Percentiles rank a stretch among this genome's conserved stretches.
phyloP scores from a whole-genome alignment of 1,140 invertebrate species.

The Ostrea edulis region DNA sequence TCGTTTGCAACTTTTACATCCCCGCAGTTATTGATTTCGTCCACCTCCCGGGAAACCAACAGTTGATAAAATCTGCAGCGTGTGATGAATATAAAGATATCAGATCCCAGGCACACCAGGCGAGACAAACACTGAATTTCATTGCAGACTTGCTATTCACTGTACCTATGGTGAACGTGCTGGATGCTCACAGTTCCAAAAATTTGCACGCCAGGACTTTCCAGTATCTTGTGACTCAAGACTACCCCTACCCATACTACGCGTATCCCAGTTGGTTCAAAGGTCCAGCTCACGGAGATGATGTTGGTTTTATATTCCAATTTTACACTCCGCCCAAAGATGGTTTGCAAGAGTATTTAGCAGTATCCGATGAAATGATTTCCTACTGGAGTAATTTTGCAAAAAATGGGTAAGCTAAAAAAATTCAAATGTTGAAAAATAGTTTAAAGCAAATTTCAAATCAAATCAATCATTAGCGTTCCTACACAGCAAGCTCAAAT shows the following conservation, averaged over 20 bases:
- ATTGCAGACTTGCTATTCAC: background rate
- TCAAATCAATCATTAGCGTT: too few species aligned
- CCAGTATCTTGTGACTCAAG: slow-evolving; percentile 10
- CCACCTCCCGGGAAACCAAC: background rate
- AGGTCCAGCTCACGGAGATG: background rate
- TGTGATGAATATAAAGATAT: background rate
- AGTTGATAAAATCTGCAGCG: background rate
- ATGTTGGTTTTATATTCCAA: slow-evolving; percentile 20
- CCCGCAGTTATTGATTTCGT: background rate
- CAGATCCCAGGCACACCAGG: background rate
- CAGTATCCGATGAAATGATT: slow-evolving; percentile 11
- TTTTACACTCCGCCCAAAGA: background rate
- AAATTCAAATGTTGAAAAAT: background rate
- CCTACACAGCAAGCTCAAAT: too few species aligned
- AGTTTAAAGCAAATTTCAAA: background rate
- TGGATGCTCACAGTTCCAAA: background rate
- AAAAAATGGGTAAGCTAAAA: background rate
- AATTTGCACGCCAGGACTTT: slow-evolving; percentile 3
- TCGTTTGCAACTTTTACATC: slow-evolving; percentile 14
- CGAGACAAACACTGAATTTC: background rate
- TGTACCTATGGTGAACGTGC: background rate
- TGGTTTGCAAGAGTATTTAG: background rate
- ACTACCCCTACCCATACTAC: background rate
- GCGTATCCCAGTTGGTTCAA: background rate
- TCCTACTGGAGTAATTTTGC: slow-evolving; percentile 8